Conservation (phyloP, 2,113 vertebrate species). For the Mesembrinibis cayennensis region DNA sequence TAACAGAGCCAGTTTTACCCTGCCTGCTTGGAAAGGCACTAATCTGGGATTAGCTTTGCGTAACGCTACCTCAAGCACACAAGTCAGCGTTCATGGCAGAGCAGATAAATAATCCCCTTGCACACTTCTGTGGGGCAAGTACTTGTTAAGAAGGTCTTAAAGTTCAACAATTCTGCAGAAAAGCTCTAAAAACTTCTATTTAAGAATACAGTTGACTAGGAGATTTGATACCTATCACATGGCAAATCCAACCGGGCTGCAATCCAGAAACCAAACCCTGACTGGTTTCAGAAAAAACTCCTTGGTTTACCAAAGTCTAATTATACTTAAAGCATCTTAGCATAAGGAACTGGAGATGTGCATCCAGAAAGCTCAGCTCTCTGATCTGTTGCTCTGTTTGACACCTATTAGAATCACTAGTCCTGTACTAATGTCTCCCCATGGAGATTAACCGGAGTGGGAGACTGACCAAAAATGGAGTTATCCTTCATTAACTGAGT, state of each 20-base stretch:
- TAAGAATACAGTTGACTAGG: neutral
- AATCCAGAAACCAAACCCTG: neutral
- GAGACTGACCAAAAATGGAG: neutral
- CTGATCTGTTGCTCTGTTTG: neutral
- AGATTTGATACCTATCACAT: neutral
- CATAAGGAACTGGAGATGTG: neutral
- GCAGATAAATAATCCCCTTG: neutral
- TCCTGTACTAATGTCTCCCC: neutral
- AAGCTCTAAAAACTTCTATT: neutral
- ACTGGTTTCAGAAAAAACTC: neutral
- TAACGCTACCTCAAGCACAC: neutral
- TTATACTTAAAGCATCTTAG: neutral
- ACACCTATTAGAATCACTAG: neutral
- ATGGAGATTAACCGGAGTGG: neutral
- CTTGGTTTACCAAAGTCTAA: neutral
- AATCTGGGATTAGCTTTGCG: constrained; percentile 47
- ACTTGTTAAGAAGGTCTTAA: neutral
- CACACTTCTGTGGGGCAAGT: neutral
- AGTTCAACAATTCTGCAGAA: neutral
- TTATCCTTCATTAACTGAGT: neutral
- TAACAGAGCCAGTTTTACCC: neutral
- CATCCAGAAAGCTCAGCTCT: neutral
- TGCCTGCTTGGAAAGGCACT: neutral
- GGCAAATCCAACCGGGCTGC: neutral
- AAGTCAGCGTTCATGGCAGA: neutral